A percentile compares a stretch with the other conserved stretches of the same genome.
phyloP scores from a whole-genome alignment of 2,113 vertebrate species.

The Casuarius casuarius region DNA sequence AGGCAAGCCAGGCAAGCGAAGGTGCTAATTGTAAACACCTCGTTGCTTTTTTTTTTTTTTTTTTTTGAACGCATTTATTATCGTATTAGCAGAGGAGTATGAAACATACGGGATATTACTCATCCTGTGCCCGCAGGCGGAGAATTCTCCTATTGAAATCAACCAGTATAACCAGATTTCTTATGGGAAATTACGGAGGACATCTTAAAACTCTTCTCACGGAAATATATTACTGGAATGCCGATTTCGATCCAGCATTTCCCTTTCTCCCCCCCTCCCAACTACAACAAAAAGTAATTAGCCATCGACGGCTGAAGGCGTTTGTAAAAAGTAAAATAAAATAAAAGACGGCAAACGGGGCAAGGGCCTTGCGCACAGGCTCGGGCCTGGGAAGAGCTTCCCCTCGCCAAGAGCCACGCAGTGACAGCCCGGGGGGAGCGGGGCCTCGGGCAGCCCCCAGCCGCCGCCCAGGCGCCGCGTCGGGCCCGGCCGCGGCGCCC shows the following conservation, averaged over 20 bases:
- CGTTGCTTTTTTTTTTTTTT: constrained; percentile 37
- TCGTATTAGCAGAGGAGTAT: constrained; percentile 70
- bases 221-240: constrained; percentile 61
- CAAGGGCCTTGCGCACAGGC: neutral
- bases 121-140: constrained; percentile 76
- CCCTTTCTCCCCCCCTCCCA: neutral
- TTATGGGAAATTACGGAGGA: constrained; percentile 78
- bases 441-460: too few species aligned
- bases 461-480: too few species aligned
- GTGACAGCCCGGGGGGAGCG: too few species aligned
- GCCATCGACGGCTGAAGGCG: constrained; percentile 2
- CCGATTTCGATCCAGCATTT: constrained; percentile 40
- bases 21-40: constrained; percentile 72
- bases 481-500: too few species aligned
- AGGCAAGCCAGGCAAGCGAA: constrained; percentile 41
- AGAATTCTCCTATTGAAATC: constrained; percentile 80
- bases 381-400: neutral
- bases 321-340: neutral
- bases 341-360: too few species aligned
- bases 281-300: constrained; percentile 54
- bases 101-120: constrained; percentile 73
- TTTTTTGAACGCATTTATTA: constrained; percentile 66
- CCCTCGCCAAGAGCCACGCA: too few species aligned
- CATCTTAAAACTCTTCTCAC: constrained; percentile 69
- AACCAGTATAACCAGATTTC: constrained; percentile 81